Base-by-base conservation (phyloP, 92 coral and sea anemone genomes). In the Zoanthus sansibaricus region DNA sequence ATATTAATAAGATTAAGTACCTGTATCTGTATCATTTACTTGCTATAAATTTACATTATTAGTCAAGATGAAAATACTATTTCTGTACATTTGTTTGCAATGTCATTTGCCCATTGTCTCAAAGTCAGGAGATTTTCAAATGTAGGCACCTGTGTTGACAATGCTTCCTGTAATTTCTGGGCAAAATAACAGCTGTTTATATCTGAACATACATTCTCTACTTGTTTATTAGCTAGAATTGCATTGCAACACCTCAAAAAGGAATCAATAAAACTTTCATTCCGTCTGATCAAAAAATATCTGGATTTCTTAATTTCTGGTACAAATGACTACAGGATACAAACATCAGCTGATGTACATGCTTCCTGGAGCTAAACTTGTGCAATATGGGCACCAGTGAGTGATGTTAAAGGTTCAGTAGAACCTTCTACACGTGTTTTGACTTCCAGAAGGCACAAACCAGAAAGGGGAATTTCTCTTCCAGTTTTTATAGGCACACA, bases 371-470 rank as follows among this genome's bases (percentile, higher is more conserved):
- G 88, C 79, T 86, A 83, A 37, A 75, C 83, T 72, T 86, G 90
- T 74, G 84, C 74, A 78, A 87, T 30, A 78, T 77, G 90, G 61
- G 90, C 86, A 77, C 86, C 90, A 87, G 90, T 87, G 77, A 78
- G 78, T 87, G 90, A 46, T 66, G 83, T 47, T 32, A 87, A 20
- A 48, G 86, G 86, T 74, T 87, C 90, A 49, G 62, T 49, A 70
- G 75, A 82, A 31, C 89, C 90, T 75, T 87, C 86, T 14, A 61
- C 86, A 74, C 90, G 90, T n/a, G 86, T 87, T 66, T 87, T 78
- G 6, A 87, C 70, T 55, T 78, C 90, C 46, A 87, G 58, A 58
- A 68, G 82, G 64, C 89, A 87, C 64, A 68, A 82, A 51, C 90
- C 90, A 69, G 77, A 76, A 66, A 87, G 89, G 73, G 59, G 55